Percentiles rank a stretch among this genome's conserved stretches.
Evolutionary conservation across 37 sponge, comb jelly and placozoan genomes (phyloP).

Genomic region (Geodia barretti): DNA sequence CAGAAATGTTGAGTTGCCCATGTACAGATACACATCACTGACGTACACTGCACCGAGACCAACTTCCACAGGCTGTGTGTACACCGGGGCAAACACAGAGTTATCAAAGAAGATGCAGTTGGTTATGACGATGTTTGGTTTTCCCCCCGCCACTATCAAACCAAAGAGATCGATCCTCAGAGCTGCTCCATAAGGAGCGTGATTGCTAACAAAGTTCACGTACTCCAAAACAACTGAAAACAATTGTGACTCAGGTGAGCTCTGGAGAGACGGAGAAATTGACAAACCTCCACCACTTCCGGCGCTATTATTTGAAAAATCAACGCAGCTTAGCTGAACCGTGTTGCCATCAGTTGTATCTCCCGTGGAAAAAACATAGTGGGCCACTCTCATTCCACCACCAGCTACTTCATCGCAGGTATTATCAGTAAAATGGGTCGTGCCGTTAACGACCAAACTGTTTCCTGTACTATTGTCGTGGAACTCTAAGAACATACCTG

Average conservation of each 20-base stretch:
- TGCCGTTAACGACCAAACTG: not conserved
- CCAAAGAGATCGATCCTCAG: not conserved
- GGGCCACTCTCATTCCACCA: slow-evolving; percentile 48
- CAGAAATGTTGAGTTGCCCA: not conserved
- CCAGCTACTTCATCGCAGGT: not conserved
- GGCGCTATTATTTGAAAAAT: not conserved
- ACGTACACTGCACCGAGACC: slow-evolving; percentile 54
- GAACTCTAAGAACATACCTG: slow-evolving; percentile 60
- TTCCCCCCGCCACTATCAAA: not conserved
- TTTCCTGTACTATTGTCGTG: slow-evolving; percentile 34
- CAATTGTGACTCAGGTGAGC: not conserved
- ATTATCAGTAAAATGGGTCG: slow-evolving; percentile 10
- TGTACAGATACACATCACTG: no score
- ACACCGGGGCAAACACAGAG: not conserved
- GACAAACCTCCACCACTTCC: slow-evolving; percentile 52
- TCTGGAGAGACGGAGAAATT: not conserved
- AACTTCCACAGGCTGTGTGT: not conserved
- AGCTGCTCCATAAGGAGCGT: slow-evolving; percentile 36
- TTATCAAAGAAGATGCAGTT: slow-evolving; percentile 12
- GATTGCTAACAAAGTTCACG: slow-evolving; percentile 11
- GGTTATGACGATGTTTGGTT: not conserved
- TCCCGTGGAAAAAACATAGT: not conserved
- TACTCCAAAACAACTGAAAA: slow-evolving; percentile 3
- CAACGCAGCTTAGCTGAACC: not conserved
- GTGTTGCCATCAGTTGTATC: not conserved